phyloP scores from a whole-genome alignment of 2,113 vertebrate genomes.

The Semicossyphus pulcher region DNA sequence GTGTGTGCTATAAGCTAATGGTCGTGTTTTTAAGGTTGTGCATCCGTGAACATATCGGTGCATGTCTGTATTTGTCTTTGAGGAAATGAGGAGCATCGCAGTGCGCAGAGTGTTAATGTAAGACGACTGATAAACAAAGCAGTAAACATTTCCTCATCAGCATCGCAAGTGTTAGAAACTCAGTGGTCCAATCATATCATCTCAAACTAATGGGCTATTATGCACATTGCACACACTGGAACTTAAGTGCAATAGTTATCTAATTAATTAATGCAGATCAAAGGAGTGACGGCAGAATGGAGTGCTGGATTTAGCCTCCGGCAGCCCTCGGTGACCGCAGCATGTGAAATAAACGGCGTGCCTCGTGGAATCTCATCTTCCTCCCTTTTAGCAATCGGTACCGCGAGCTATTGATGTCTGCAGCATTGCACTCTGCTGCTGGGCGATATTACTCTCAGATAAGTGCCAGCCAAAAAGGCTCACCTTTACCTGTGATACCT shows the following conservation, averaged over 20 bases:
- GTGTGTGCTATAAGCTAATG: slow-evolving; percentile 25
- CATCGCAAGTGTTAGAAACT: slow-evolving; percentile 4
- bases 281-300: slow-evolving; percentile 22
- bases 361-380: slow-evolving; percentile 62
- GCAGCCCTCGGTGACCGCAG: slow-evolving; percentile 53
- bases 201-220: slow-evolving; percentile 57
- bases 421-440: slow-evolving; percentile 28
- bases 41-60: background rate
- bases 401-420: slow-evolving; percentile 64
- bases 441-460: slow-evolving; percentile 38
- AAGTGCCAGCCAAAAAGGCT: slow-evolving; percentile 40
- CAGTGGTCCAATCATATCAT: slow-evolving; percentile 26
- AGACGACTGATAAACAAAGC: slow-evolving; percentile 16
- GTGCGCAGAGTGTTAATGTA: slow-evolving; percentile 1
- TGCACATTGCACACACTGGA: slow-evolving; percentile 41
- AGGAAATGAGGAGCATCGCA: background rate
- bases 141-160: slow-evolving; percentile 42
- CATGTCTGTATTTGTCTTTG: background rate
- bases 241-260: slow-evolving; percentile 54
- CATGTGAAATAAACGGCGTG: slow-evolving; percentile 51
- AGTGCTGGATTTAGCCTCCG: slow-evolving; percentile 49
- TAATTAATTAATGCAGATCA: slow-evolving; percentile 73
- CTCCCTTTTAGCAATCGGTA: slow-evolving; percentile 49
- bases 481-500: slow-evolving; percentile 52
- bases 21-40: slow-evolving; percentile 1